Evolutionary conservation across 2,113 vertebrate genomes (phyloP), one percentile per base, ranked within the genome.

Genomic region (Ellobius talpinus): DNA sequence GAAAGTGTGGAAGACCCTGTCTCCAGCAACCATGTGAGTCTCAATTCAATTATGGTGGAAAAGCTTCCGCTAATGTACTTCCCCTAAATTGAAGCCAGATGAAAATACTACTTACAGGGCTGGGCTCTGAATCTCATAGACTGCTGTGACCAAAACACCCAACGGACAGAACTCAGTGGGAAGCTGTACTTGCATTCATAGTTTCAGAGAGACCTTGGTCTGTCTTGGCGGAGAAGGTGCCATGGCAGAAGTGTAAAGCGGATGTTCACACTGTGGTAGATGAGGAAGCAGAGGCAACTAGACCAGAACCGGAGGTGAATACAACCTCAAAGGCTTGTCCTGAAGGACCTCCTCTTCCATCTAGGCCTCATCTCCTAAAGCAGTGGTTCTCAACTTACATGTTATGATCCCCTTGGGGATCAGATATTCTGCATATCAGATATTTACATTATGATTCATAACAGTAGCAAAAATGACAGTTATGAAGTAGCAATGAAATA

Each of bases 81-180:
- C 36, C 74, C 12, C 23, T 76, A 81, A 39, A 70, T 5, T 9
- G 36, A 66, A 68, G 78, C 47, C 66, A 36, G 50, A 29, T 47
- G 77, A 68, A n/a, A n/a, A 70, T 3, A 55, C 50, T 31, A 26
- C n/a, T 29, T 7, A 58, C 2, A 26, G 58, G 21, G 8, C 50
- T 58, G 50, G 47, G 47, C 11, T n/a, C 65, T 58, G 50, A n/a
- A n/a, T 33, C 16, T 73, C 36, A 19, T 31, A 19, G 23, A 42
- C 7, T 7, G 66, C 50, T 4, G 4, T 24, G 68, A 73, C 8
- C 50, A 74, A 31, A 58, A 42, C 9, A 73, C 50, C 36, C 7
- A 14, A 11, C 13, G 31, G 11, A n/a, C 19, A 0, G 68, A 58
- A 1, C n/a, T 73, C 1, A 3, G 42, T 3, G 7, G 11, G 65